A percentile compares a stretch with the other conserved stretches of the same genome.
Evolutionary conservation across 2,797 vertebrate species (phyloP).

Genomic region (Chanos chanos): DNA sequence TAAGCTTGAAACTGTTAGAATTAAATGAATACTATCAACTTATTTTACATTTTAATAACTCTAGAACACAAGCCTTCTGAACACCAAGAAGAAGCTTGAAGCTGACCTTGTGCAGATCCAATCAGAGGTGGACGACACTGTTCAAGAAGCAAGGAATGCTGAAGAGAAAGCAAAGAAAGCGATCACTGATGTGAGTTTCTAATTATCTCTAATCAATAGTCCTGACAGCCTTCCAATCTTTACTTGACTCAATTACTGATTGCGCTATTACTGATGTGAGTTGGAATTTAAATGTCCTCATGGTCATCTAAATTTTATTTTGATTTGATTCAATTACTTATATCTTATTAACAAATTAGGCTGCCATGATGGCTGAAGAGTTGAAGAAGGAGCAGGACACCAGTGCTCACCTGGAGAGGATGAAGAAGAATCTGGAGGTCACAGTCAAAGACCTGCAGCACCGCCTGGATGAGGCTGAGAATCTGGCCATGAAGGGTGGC

Average conservation of each 20-base stretch:
- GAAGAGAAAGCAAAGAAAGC: slow-evolving; percentile 91
- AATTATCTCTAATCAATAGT: fast-evolving
- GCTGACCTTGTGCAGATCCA: slow-evolving; percentile 77
- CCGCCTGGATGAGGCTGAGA: slow-evolving; percentile 86
- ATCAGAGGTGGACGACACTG: slow-evolving; percentile 77
- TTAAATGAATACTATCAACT: not conserved
- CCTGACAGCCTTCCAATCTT: too few species aligned
- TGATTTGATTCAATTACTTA: too few species aligned
- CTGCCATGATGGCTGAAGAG: slow-evolving; percentile 89
- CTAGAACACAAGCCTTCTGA: slow-evolving; percentile 78
- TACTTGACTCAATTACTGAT: too few species aligned
- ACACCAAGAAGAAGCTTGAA: slow-evolving; percentile 82
- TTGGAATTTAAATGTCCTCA: not conserved
- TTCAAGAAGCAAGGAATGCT: slow-evolving; percentile 84
- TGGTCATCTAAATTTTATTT: too few species aligned
- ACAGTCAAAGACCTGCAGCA: slow-evolving; percentile 84
- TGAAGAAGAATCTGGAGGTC: slow-evolving; percentile 86
- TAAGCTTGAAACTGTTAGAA: not conserved
- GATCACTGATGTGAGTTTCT: slow-evolving; percentile 77
- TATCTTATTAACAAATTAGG: slow-evolving; percentile 55
- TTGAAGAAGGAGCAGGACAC: slow-evolving; percentile 91
- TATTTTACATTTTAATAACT: too few species aligned
- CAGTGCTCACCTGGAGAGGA: slow-evolving; percentile 84
- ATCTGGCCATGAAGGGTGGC: slow-evolving; percentile 86
- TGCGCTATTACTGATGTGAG: too few species aligned